Evolutionary conservation across 1,140 invertebrate species (phyloP).

Genomic region (Dendroctonus valens): DNA sequence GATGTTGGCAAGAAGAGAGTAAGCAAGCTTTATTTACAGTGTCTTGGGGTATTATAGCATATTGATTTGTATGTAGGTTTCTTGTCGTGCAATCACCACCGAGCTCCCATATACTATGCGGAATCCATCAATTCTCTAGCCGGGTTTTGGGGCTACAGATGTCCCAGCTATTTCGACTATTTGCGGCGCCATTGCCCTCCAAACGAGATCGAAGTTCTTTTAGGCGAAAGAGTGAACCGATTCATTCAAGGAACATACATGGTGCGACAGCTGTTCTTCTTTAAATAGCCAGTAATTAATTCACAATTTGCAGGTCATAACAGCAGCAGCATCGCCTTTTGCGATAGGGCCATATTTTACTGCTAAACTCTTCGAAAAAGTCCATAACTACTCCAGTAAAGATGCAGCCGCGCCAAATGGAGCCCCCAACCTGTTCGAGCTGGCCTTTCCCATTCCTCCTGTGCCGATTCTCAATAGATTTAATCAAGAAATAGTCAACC

Average conservation of each 20-base stretch:
- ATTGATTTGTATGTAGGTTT: slow-evolving; percentile 48
- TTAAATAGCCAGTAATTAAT: not conserved
- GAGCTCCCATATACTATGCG: slow-evolving; percentile 67
- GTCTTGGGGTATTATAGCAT: no score
- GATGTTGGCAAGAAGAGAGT: slow-evolving; percentile 73
- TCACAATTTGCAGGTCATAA: slow-evolving; percentile 18
- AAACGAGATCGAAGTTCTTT: slow-evolving; percentile 42
- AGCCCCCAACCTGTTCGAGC: slow-evolving; percentile 2
- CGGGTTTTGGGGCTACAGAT: slow-evolving; percentile 74
- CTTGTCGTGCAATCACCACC: slow-evolving; percentile 63
- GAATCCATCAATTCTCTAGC: slow-evolving; percentile 67
- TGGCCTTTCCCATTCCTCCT: slow-evolving; percentile 5
- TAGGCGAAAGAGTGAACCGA: slow-evolving; percentile 42
- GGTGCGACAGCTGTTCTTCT: slow-evolving; percentile 29
- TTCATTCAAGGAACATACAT: slow-evolving; percentile 42
- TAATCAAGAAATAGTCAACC: slow-evolving; percentile 1
- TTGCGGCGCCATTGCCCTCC: slow-evolving; percentile 59
- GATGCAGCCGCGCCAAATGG: not conserved
- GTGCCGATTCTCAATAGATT: slow-evolving; percentile 5
- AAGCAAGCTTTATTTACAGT: no score
- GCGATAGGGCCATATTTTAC: slow-evolving; percentile 20
- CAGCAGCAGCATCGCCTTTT: slow-evolving; percentile 17
- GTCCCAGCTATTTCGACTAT: slow-evolving; percentile 62
- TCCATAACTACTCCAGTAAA: not conserved
- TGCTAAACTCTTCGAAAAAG: not conserved